These are phyloP conservation scores for Itoplectis maculator DNA, from an alignment of 2,888 invertebrate species.

Conservation along the genomic window DNA sequence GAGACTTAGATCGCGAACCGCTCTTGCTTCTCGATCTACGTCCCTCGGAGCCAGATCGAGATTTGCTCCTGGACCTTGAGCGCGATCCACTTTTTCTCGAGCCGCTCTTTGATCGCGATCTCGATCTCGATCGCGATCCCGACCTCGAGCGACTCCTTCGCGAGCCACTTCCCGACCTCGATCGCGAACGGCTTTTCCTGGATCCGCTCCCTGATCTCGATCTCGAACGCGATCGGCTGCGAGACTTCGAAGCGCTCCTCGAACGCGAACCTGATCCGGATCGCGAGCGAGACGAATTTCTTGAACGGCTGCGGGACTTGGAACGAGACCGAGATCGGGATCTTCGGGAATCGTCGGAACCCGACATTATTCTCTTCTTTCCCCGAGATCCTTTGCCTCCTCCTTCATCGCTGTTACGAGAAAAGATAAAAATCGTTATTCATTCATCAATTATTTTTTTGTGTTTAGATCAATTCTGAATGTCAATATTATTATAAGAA, in stretches of 20 bases:
- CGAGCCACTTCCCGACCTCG: conserved; percentile 75
- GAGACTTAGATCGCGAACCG: conserved; percentile 60
- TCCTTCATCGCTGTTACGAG: conserved; percentile 76
- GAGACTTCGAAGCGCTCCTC: conserved; percentile 64
- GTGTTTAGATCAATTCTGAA: too few species aligned
- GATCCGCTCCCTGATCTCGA: conserved; percentile 84
- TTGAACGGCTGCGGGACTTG: conserved; percentile 75
- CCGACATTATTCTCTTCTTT: conserved; percentile 88
- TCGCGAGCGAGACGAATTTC: conserved; percentile 69
- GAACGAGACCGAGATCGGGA: conserved; percentile 80
- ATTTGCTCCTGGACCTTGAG: conserved; percentile 82
- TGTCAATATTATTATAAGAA: neutral
- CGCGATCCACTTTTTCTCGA: conserved; percentile 84
- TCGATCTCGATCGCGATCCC: conserved; percentile 78
- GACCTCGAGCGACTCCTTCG: conserved; percentile 76
- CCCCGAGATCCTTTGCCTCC: conserved; percentile 85
- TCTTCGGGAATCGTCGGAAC: conserved; percentile 86
- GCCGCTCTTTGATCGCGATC: conserved; percentile 78
- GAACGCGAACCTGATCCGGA: conserved; percentile 75
- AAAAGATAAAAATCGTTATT: conserved; percentile 13
- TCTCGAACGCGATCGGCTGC: conserved; percentile 71
- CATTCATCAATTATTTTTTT: neutral
- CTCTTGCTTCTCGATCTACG: conserved; percentile 73
- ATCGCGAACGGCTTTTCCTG: conserved; percentile 78
- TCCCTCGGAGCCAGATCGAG: conserved; percentile 80